Base-by-base conservation (phyloP, 2,797 vertebrate genomes). In the Sebastes taczanowskii region DNA sequence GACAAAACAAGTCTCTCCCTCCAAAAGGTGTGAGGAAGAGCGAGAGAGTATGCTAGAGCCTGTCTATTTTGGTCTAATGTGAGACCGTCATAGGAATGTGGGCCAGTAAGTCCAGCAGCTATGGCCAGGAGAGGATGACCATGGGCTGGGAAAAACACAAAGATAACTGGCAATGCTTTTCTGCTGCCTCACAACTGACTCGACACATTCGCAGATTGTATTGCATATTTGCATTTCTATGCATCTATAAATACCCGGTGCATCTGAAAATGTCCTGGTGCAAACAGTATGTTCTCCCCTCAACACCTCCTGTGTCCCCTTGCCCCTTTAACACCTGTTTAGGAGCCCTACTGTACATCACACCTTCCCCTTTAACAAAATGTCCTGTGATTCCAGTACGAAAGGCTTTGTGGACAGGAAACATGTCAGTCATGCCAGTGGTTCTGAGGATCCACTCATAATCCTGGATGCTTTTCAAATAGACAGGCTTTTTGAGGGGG, bases 141-240 rank as follows among this genome's bases (percentile, higher is more conserved):
- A 81, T 34, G 58, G 61, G 74, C 73, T 76, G 34, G 23, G 84
- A 80, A 74, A 74, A 62, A 52, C 59, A 68, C 1, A 78, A 62
- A 46, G 35, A 65, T 73, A 58, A 60, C 32, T 69, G 75, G 58
- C 67, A 58, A 42, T 78, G 71, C 16, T 62, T 69, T 79, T 72
- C 63, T 79, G 68, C 70, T 84, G 82, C 38, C 79, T 78, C 80
- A 74, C 64, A 80, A 71, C 68, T 81, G 78, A 86, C 32, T 78
- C 20, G 46, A 86, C 42, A 76, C 67, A 81, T 82, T 78, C 13
- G 53, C 32, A 62, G 71, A 78, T 88, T 77, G 69, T 71, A 35
- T 83, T 89, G 82, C 85, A 91, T 82, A 80, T 92, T 90, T 88
- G 70, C 79, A 87, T 86, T 86, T 77, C 67, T 80, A 67, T 79